phyloP scores from a whole-genome alignment of 2,113 vertebrate genomes.

The Periophthalmodon schlosseri region DNA sequence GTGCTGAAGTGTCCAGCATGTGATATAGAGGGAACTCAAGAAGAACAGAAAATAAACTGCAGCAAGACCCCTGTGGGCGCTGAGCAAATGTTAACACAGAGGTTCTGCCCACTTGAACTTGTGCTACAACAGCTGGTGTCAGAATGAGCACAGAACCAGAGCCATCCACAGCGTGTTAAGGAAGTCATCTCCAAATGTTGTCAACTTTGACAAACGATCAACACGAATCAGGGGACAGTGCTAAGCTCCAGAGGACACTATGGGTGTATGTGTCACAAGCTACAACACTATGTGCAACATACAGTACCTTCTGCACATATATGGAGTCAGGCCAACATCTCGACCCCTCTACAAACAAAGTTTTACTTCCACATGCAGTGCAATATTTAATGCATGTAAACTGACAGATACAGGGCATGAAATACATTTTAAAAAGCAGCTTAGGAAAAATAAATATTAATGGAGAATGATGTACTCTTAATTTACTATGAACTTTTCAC shows the following conservation, averaged over 20 bases:
- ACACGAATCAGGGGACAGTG: constrained; percentile 55
- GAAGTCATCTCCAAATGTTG: constrained; percentile 18
- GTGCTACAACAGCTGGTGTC: constrained; percentile 15
- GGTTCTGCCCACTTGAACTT: constrained; percentile 28
- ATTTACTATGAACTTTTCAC: constrained; percentile 32
- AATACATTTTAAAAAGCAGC: neutral
- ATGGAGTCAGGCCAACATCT: neutral
- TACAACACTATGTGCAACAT: neutral
- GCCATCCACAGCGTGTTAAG: neutral
- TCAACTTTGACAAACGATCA: constrained; percentile 13
- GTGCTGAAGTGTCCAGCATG: constrained; percentile 6
- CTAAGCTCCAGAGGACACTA: constrained; percentile 10
- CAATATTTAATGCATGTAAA: neutral
- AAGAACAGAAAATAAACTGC: constrained; percentile 43
- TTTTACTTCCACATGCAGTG: neutral
- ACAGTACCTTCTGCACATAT: neutral
- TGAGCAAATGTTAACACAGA: constrained; percentile 44
- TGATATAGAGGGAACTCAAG: constrained; percentile 10
- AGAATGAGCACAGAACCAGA: neutral
- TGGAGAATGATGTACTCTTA: neutral
- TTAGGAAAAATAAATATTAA: neutral
- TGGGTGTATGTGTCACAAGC: neutral
- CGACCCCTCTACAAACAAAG: neutral
- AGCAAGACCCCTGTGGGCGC: constrained; percentile 34
- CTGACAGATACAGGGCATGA: neutral